Evolutionary conservation across 2,888 invertebrate species (phyloP).

Genomic region (Tetropium fuscum): DNA sequence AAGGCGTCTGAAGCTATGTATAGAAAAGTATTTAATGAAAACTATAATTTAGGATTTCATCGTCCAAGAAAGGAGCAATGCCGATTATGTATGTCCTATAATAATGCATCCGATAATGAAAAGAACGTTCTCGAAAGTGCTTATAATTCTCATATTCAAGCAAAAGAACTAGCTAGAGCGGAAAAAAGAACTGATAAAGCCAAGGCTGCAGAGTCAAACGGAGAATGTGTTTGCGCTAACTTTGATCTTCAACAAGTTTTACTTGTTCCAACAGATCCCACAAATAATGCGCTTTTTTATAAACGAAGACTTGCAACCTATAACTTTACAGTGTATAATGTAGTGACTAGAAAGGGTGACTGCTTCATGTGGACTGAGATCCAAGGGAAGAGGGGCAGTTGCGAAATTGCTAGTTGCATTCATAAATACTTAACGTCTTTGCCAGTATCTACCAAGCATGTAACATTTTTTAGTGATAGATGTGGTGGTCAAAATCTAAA

Average conservation of each 20-base stretch:
- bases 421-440: slow-evolving; percentile 42
- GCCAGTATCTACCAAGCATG: slow-evolving; percentile 30
- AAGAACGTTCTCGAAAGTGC: no score
- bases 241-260: slow-evolving; percentile 45
- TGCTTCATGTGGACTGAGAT: slow-evolving; percentile 49
- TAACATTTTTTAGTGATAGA: slow-evolving; percentile 48
- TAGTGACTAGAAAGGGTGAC: slow-evolving; percentile 36
- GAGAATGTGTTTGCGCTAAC: slow-evolving; percentile 31
- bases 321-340: slow-evolving; percentile 42
- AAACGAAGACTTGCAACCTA: slow-evolving; percentile 35
- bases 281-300: slow-evolving; percentile 43
- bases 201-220: slow-evolving; percentile 12
- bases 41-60: no score
- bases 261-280: slow-evolving; percentile 34
- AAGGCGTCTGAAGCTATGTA: no score
- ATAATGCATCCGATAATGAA: no score
- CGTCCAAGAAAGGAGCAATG: no score
- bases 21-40: no score
- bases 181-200: slow-evolving; percentile 26
- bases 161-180: neutral
- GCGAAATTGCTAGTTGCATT: slow-evolving; percentile 41
- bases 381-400: slow-evolving; percentile 45
- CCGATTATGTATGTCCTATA: no score
- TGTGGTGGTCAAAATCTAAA: slow-evolving; percentile 52
- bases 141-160: no score